Evolutionary conservation across 2,113 vertebrate genomes (phyloP).

Genomic region (Erpornis zantholeuca): DNA sequence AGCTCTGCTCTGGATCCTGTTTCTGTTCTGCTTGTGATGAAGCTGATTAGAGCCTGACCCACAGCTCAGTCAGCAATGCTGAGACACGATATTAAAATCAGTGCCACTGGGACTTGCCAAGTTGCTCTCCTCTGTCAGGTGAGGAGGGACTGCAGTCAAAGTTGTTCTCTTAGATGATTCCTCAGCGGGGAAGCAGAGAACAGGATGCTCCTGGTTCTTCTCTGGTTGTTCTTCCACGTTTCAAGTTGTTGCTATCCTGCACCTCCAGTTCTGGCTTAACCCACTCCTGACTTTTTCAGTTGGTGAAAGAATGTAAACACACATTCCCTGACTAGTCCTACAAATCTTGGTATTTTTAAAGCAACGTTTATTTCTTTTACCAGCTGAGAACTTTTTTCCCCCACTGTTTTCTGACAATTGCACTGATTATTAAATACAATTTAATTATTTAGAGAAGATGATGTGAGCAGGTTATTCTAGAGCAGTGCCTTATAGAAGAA

Average conservation of each 20-base stretch:
- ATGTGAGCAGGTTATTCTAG: background rate
- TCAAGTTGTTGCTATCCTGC: background rate
- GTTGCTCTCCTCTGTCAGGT: background rate
- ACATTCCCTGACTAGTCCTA: background rate
- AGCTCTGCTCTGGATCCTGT: background rate
- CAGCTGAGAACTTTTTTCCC: background rate
- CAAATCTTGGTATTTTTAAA: background rate
- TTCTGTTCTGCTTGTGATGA: background rate
- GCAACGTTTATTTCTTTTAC: background rate
- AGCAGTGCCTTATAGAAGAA: background rate
- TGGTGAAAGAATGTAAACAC: background rate
- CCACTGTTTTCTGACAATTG: background rate
- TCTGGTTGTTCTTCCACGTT: background rate
- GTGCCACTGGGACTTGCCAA: fast-evolving
- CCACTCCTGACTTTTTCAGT: background rate
- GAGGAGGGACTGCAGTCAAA: background rate
- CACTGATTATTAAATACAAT: background rate
- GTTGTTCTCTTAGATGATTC: background rate
- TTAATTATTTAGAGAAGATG: background rate
- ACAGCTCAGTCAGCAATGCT: background rate
- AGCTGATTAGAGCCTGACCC: background rate
- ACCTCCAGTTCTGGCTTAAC: background rate
- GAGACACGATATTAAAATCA: background rate
- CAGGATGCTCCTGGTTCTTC: background rate
- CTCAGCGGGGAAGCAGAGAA: background rate